phyloP scores from a whole-genome alignment of 2,113 vertebrate species.

The Peromyscus polionotus region DNA sequence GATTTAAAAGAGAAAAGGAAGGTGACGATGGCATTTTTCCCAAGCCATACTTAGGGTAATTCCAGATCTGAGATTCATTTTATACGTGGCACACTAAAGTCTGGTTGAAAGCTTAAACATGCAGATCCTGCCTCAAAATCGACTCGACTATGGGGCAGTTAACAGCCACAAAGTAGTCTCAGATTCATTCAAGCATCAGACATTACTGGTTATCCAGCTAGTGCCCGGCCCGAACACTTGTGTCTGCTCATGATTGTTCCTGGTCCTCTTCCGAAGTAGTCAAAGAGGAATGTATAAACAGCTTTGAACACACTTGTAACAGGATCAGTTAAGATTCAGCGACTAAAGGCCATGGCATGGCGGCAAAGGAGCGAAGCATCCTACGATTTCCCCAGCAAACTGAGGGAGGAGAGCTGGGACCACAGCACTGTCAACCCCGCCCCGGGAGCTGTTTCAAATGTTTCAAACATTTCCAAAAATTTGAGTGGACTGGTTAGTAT shows the following conservation, averaged over 20 bases:
- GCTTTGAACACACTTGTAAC: not conserved
- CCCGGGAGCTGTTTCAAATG: not conserved
- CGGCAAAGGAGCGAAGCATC: not conserved
- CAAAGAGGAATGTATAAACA: not conserved
- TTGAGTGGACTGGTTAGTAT: not conserved
- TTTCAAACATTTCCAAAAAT: slow-evolving; percentile 16
- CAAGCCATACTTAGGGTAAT: slow-evolving; percentile 53
- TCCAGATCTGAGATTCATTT: slow-evolving; percentile 38
- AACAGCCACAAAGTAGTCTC: not conserved
- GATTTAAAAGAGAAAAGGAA: slow-evolving; percentile 80
- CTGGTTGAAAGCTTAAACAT: not conserved
- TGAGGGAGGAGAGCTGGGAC: not conserved
- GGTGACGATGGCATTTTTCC: slow-evolving; percentile 76
- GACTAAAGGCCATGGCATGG: not conserved
- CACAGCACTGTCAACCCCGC: not conserved
- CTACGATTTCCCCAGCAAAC: not conserved
- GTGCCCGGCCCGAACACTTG: not conserved
- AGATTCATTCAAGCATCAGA: slow-evolving; percentile 1
- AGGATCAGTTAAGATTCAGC: not conserved
- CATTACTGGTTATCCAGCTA: not conserved
- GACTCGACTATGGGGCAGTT: not conserved
- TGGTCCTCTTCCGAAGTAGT: slow-evolving; percentile 28
- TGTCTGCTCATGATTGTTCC: not conserved
- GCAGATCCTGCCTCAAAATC: slow-evolving; percentile 9
- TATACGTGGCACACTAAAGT: not conserved